A percentile compares a stretch with the other conserved stretches of the same genome.
Evolutionary conservation across 2,888 invertebrate species (phyloP).

Genomic region (Nemotelus nigrinus): DNA sequence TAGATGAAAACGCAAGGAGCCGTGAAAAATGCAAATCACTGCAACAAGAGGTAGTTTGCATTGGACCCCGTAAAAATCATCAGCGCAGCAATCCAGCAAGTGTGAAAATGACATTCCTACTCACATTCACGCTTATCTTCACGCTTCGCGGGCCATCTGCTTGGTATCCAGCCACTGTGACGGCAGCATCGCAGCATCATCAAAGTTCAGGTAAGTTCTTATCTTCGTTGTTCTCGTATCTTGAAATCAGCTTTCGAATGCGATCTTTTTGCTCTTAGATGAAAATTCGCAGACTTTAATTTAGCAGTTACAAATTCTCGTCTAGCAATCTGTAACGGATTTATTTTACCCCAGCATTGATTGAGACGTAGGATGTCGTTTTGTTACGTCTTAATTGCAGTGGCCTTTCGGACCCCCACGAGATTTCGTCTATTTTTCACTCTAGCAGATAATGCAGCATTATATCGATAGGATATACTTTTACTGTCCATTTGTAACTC

Average conservation of each 20-base stretch:
- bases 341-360: too few species aligned
- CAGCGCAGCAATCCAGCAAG: not conserved
- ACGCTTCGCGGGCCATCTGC: constrained; percentile 46
- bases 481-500: not conserved
- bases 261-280: too few species aligned
- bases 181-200: constrained; percentile 12
- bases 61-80: constrained; percentile 6
- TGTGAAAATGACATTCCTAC: constrained; percentile 49
- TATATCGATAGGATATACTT: not conserved
- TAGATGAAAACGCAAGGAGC: constrained; percentile 18
- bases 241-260: too few species aligned
- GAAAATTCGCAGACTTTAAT: too few species aligned
- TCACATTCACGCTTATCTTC: constrained; percentile 49
- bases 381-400: too few species aligned
- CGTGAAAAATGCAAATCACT: constrained; percentile 36
- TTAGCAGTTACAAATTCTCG: too few species aligned
- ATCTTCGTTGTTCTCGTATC: not conserved
- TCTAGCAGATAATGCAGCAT: not conserved
- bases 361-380: too few species aligned
- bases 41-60: not conserved
- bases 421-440: too few species aligned
- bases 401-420: too few species aligned
- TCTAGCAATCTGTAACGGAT: too few species aligned
- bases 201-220: constrained; percentile 41
- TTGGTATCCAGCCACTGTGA: constrained; percentile 16